Conservation (phyloP, 2,888 invertebrate genomes). For the Troides helena region DNA sequence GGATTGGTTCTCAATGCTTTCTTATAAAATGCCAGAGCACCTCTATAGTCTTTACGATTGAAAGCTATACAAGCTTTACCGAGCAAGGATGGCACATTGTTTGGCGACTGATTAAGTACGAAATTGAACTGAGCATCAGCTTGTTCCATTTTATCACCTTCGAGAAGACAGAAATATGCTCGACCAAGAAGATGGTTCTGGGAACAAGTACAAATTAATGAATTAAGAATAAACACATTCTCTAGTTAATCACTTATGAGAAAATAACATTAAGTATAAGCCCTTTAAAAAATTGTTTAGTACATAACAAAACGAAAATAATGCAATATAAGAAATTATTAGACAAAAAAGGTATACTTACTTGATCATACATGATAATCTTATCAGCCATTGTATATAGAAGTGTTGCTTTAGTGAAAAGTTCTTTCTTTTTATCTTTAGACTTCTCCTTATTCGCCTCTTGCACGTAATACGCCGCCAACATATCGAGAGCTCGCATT, state of each 20-base stretch:
- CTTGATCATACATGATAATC: conserved; percentile 99
- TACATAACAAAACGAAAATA: neutral
- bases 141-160: conserved; percentile 99
- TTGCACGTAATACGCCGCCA: conserved; percentile 99
- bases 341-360: conserved; percentile 50
- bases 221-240: neutral
- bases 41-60: conserved; percentile 97
- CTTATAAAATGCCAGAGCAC: conserved; percentile 98
- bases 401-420: conserved; percentile 97
- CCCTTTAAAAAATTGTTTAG: neutral
- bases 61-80: conserved; percentile 99
- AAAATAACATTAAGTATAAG: neutral
- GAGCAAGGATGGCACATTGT: conserved; percentile 97
- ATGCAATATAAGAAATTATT: neutral
- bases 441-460: conserved; percentile 96
- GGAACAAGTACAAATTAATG: conserved; percentile 30
- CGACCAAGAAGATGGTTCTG: conserved; percentile 98
- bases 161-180: conserved; percentile 98
- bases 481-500: conserved; percentile 97
- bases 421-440: conserved; percentile 95
- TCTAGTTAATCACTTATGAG: neutral
- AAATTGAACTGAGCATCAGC: conserved; percentile 99
- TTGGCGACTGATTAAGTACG: conserved; percentile 96
- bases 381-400: conserved; percentile 99
- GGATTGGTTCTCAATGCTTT: conserved; percentile 98